Base-by-base conservation (phyloP, 2,113 vertebrate genomes). In the Petromus typicus region DNA sequence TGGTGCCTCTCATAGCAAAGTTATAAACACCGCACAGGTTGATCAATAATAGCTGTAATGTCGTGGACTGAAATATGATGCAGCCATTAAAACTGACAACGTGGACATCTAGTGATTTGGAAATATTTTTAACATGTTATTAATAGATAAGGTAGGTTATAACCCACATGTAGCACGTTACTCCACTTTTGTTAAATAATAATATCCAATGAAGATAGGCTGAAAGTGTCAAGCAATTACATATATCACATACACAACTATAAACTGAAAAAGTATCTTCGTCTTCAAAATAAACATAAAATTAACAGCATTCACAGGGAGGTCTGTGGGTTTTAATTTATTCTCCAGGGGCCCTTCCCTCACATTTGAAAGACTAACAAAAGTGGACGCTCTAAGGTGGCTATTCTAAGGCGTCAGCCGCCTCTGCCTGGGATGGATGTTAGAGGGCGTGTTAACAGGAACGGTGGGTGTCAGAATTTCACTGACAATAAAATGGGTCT, bases 361-460 rank as follows among this genome's bases (percentile, higher is more conserved):
- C 71, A 93, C 64, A 78, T 56, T 23, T 82, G 71, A 88, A 92
- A 90, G 78, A 48, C 71, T n/a, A 64, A 79, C 22, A 84, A 88
- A 90, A 57, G 32, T 1, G 0, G 43, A 40, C 17, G 43, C 32
- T 57, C 43, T 57, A n/a, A 80, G 4, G 9, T 89, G 23, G 40
- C 48, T 76, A 76, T 90, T 63, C 56, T 17, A 82, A 81, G 22
- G 34, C 30, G 90, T 92, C 30, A 69, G 40, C n/a, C 54, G 51
- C 51, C 9, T 91, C 59, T 81, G 76, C 18, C 14, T 80, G 89
- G 76, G 59, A 90, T 93, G 23, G 63, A 30, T 57, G 90, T 51
- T 54, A 87, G 30, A 78, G 59, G 32, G 8, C 76, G 48, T 85
- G 30, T 63, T 90, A 48, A 85, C 30, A 59, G 57, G 30, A 16